Percentiles rank a stretch among this genome's conserved stretches.
Evolutionary conservation across 2,113 vertebrate species (phyloP).

Genomic region (Microtus pennsylvanicus): DNA sequence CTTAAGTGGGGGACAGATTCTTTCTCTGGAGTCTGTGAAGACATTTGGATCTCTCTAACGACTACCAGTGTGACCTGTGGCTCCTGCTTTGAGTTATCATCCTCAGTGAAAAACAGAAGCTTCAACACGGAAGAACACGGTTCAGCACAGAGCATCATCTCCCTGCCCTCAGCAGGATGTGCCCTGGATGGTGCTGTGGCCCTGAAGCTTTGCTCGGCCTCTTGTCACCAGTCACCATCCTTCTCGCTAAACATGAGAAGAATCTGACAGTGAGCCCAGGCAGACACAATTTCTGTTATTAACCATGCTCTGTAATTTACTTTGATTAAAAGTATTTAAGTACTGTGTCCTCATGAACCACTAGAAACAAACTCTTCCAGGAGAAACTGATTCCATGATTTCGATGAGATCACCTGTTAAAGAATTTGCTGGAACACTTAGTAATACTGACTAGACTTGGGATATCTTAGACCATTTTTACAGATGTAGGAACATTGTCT

Average conservation of each 20-base stretch:
- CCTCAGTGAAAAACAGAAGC: neutral
- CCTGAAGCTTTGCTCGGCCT: neutral
- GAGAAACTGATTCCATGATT: neutral
- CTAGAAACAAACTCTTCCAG: neutral
- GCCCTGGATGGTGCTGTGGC: neutral
- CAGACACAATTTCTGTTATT: neutral
- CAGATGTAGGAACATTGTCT: neutral
- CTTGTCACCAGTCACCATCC: neutral
- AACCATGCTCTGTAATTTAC: slow-evolving; percentile 6
- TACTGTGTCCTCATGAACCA: neutral
- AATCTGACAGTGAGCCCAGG: neutral
- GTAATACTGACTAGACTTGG: neutral
- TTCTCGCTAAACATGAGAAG: neutral
- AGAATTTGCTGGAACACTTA: neutral
- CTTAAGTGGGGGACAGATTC: neutral
- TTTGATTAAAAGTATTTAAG: neutral
- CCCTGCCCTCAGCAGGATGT: neutral
- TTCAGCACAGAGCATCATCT: too few relatives aligned
- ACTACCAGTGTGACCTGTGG: neutral
- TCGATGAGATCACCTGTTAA: neutral
- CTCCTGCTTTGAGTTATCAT: neutral
- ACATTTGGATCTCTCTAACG: neutral
- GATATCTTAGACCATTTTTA: neutral
- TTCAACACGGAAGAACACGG: neutral
- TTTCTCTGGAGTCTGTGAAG: neutral